These are phyloP conservation scores for Blomia tropicalis DNA, from an alignment of 2,888 invertebrate species.

Conservation along the genomic window DNA sequence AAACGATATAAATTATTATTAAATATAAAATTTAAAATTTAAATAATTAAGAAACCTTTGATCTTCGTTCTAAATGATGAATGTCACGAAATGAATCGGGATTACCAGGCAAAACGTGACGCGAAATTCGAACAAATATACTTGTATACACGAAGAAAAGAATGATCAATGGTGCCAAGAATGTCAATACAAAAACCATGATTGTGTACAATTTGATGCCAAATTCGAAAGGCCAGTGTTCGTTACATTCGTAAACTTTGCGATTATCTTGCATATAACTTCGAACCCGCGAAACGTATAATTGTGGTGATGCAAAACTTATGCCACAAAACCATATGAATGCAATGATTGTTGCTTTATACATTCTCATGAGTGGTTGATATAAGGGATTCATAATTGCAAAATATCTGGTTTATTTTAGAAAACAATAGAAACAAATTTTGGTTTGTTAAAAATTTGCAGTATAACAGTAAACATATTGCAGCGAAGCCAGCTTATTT, in stretches of 20 bases:
- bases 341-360: background rate
- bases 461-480: no score
- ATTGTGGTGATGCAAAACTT: background rate
- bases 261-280: background rate
- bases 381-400: conserved; percentile 18
- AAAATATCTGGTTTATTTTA: conserved; percentile 22
- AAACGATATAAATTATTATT: background rate
- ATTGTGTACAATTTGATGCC: conserved; percentile 32
- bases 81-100: conserved; percentile 37
- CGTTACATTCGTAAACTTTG: conserved; percentile 4
- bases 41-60: conserved; percentile 2
- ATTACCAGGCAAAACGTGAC: conserved; percentile 38
- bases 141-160: conserved; percentile 38
- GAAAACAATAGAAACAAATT: background rate
- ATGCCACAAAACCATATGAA: conserved; percentile 10
- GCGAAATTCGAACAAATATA: conserved; percentile 38
- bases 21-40: background rate
- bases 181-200: conserved; percentile 33
- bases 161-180: conserved; percentile 36
- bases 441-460: background rate
- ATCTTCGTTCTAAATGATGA: conserved; percentile 33
- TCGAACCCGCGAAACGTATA: background rate
- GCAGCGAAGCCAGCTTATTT: no score
- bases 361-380: background rate
- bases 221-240: conserved; percentile 1